These are phyloP conservation scores for Neotoxoptera formosana DNA, from an alignment of 1,140 invertebrate genomes.

Conservation along the genomic window DNA sequence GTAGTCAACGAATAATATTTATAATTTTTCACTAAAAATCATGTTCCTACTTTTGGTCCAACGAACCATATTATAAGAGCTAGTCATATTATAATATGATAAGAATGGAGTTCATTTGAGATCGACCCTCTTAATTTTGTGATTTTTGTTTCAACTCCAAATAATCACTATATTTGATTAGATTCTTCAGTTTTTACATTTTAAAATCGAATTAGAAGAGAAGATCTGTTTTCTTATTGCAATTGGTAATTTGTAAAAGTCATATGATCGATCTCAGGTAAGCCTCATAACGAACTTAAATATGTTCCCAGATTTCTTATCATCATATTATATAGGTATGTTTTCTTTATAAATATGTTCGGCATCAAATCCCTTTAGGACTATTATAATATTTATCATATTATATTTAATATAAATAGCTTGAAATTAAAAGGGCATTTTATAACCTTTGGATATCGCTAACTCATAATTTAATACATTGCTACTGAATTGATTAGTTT, in stretches of 20 bases:
- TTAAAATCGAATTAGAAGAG: neutral
- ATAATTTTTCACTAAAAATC: too few relatives aligned
- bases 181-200: neutral
- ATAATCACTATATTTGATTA: neutral
- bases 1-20: too few relatives aligned
- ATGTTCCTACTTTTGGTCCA: too few relatives aligned
- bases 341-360: constrained; percentile 3
- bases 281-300: neutral
- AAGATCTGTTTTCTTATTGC: neutral
- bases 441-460: neutral
- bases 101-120: too few relatives aligned
- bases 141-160: neutral
- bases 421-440: neutral
- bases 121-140: neutral
- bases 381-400: constrained; percentile 7
- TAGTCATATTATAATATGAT: too few relatives aligned
- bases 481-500: constrained; percentile 29
- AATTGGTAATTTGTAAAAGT: neutral
- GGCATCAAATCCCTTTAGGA: neutral
- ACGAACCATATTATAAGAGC: too few relatives aligned
- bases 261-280: neutral
- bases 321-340: neutral
- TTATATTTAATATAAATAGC: neutral
- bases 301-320: neutral
- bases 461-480: neutral